A percentile compares a stretch with the other conserved stretches of the same genome.
Evolutionary conservation across 1,140 invertebrate genomes (phyloP).

Genomic region (Araneus ventricosus): DNA sequence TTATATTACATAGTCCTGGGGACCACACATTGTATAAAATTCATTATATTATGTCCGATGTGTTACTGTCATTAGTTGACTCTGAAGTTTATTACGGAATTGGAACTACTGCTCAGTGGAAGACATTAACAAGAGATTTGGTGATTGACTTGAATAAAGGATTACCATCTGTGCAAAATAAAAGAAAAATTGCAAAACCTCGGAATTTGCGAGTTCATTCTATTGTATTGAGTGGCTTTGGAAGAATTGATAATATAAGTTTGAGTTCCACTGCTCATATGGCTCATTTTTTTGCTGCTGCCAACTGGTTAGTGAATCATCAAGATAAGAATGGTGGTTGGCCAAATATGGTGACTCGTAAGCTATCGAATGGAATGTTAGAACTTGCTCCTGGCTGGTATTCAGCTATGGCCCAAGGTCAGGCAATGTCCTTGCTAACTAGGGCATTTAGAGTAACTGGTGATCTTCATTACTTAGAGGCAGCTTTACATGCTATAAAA

Average conservation of each 20-base stretch:
- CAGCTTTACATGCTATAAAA: constrained; percentile 89
- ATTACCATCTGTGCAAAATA: constrained; percentile 83
- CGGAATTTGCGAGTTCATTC: constrained; percentile 82
- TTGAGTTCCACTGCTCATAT: constrained; percentile 90
- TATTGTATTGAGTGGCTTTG: constrained; percentile 87
- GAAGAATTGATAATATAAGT: constrained; percentile 90
- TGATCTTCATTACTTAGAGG: constrained; percentile 87
- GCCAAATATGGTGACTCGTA: constrained; percentile 91
- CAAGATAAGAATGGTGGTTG: constrained; percentile 94
- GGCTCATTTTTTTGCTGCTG: constrained; percentile 94
- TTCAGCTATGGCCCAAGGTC: constrained; percentile 98
- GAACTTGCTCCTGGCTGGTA: constrained; percentile 94
- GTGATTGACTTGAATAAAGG: constrained; percentile 95
- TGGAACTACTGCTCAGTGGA: constrained; percentile 87
- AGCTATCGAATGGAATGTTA: constrained; percentile 86
- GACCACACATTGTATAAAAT: constrained; percentile 88
- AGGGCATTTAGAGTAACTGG: constrained; percentile 92
- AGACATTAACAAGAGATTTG: constrained; percentile 91
- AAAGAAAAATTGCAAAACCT: constrained; percentile 84
- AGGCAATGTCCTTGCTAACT: constrained; percentile 95
- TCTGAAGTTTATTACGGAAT: constrained; percentile 93
- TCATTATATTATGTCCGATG: constrained; percentile 89
- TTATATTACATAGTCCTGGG: constrained; percentile 88
- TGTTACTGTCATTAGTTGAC: constrained; percentile 86
- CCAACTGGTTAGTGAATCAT: constrained; percentile 94